Evolutionary conservation across 2,113 vertebrate species (phyloP), one percentile per base, ranked within the genome.

Genomic region (Hymenochirus boettgeri): DNA sequence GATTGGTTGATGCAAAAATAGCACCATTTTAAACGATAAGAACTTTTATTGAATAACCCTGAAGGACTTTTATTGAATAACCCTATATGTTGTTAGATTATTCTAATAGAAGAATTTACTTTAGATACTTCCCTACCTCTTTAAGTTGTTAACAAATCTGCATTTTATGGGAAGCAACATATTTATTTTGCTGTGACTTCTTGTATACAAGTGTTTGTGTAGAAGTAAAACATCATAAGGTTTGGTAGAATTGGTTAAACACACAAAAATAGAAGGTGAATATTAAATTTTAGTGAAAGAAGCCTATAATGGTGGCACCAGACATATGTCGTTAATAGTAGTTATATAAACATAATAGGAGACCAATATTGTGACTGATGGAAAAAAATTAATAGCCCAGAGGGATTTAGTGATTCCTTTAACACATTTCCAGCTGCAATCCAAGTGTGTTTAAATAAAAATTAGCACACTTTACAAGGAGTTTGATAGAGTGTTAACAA

Each of bases 401-500:
- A 0, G 81, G 82, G 82, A 81, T 57, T 2, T 18, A 71, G 56
- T 0, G 1, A 71, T 80, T 81, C 79, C 71, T 77, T 71, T 39
- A 73, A 59, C 74, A 47, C 75, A 74, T 78, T 82, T 81, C 82
- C 86, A 86, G 82, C 81, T 85, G 83, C 53, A 2, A 79, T 72
- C 74, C 75, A 74, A 86, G 81, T 69, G 71, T 70, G 71, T 78
- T 80, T 74, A 82, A 80, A 77, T 83, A 83, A 86, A 85, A 74
- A 73, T 72, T 65, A 73, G 77, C 29, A 24, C 79, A 64, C 77
- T 79, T 87, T 88, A 89, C 81, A 74, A 83, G 85, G 79, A 75
- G 82, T 86, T 88, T 88, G 85, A 88, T 87, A 75, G 86, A 81
- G 86, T 88, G 85, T 85, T 88, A 88, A 88, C 84, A 83, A 79